Percentiles rank a stretch among this genome's conserved stretches.
phyloP scores from a whole-genome alignment of 2,888 invertebrate genomes.

The Lasioglossum leucozonium region DNA sequence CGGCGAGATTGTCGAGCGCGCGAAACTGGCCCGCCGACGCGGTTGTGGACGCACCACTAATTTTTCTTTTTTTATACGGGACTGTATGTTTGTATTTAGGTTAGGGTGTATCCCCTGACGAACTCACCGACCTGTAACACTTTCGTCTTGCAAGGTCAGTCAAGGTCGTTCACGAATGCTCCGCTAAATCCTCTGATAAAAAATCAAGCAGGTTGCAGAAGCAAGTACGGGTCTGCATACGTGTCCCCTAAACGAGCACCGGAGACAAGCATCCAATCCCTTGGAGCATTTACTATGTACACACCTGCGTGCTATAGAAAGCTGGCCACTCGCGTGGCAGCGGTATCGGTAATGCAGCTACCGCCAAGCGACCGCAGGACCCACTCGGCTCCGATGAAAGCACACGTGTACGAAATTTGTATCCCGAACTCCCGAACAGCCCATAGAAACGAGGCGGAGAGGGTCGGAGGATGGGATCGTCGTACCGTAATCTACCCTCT shows the following conservation, averaged over 20 bases:
- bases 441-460: slow-evolving; percentile 11
- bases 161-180: too few relatives aligned
- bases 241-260: background rate
- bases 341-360: slow-evolving; percentile 3
- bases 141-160: too few relatives aligned
- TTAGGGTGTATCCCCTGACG: too few relatives aligned
- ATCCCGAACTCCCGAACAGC: slow-evolving; percentile 13
- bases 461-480: slow-evolving; percentile 18
- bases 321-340: background rate
- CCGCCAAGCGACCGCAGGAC: slow-evolving; percentile 2
- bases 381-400: slow-evolving; percentile 7
- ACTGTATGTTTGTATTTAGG: too few relatives aligned
- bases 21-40: slow-evolving; percentile 20
- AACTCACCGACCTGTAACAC: too few relatives aligned
- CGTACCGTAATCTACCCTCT: slow-evolving; percentile 32
- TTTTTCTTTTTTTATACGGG: too few relatives aligned
- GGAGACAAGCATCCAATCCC: background rate
- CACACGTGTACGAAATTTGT: slow-evolving; percentile 18
- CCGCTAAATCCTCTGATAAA: background rate
- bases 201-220: background rate
- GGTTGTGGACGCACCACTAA: too few relatives aligned
- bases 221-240: too few relatives aligned
- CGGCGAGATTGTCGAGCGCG: slow-evolving; percentile 41
- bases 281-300: slow-evolving; percentile 4
- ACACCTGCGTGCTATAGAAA: background rate